Base-by-base conservation (phyloP, 2,888 invertebrate genomes). In the Ormyrus labotus region DNA sequence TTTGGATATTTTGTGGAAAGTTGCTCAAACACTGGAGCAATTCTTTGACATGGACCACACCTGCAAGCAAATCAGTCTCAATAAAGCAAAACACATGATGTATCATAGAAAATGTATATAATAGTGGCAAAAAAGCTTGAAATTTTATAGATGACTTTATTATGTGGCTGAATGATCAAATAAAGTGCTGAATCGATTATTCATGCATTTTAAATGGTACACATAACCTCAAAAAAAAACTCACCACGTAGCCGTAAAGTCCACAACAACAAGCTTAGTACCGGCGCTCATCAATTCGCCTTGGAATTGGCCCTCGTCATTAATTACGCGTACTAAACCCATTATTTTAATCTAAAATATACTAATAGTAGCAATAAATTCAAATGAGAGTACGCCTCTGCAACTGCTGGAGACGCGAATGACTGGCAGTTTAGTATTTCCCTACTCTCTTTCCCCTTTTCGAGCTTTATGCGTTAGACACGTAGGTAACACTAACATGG, bases 31-130 rank as follows among this genome's bases (percentile, higher is more conserved):
- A 96, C 92, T 8, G 99, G 99, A 6, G 98, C 97, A 87, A 99
- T 98, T 88, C 95, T 93, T 88, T 96, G 96, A 89, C 99, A 99
- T 5, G 99, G 99, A 1, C 97, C 98, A 91, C 99, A 99, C 98
- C 98, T 97, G 86, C 0, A 88, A 89, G 80, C 75, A 81, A 77
- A 68, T 19, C 19, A 19, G 19, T 19, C 1, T 19, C 2, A 2
- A 19, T 19, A 19, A 19, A 19, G 19, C 19, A 19, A 19, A 19
- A 19, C 19, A 19, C 19, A 13, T 13, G 19, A 19, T 19, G 19
- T 19, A 19, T 19, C 19, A 19, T 19, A 19, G 19, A 19, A 19
- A 19, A 19, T 19, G 19, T 19, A 19, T 19, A 19, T 2, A 19
- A 19, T 19, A 19, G 19, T 19, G 19, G 19, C 19, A 19, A 19